Percentiles rank a stretch among this genome's conserved stretches.
Conservation (phyloP, 1,140 invertebrate species). For the Panulirus ornatus region DNA sequence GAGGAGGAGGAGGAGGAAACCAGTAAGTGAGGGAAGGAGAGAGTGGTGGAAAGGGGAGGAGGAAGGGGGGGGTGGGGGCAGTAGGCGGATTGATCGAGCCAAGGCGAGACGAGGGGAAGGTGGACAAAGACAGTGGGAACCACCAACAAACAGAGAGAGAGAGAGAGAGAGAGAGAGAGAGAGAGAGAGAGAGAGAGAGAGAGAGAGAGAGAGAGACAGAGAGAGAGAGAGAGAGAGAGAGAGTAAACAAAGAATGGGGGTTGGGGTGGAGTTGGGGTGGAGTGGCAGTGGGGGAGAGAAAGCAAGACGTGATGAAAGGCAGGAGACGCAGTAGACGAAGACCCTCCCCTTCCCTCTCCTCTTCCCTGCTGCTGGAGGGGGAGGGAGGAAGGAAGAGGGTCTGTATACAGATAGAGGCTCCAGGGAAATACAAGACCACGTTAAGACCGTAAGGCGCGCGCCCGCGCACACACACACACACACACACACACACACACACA, state of each 20-base stretch:
- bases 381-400: neutral
- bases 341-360: neutral
- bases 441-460: too few relatives aligned
- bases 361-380: too few relatives aligned
- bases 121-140: neutral
- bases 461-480: too few relatives aligned
- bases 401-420: neutral
- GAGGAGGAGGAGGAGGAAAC: neutral
- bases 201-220: neutral
- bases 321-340: neutral
- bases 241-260: neutral
- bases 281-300: neutral
- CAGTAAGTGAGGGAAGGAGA: too few relatives aligned
- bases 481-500: too few relatives aligned
- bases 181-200: conserved; percentile 2
- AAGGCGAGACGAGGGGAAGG: too few relatives aligned
- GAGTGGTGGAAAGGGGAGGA: too few relatives aligned
- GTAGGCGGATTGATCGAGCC: too few relatives aligned
- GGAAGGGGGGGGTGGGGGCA: too few relatives aligned
- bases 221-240: conserved; percentile 1
- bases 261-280: neutral
- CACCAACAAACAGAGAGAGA: neutral
- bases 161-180: neutral
- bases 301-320: neutral
- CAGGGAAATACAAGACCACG: too few relatives aligned